These are phyloP conservation scores for Poecile montanus DNA, from an alignment of 2,797 vertebrate genomes.

Conservation along the genomic window DNA sequence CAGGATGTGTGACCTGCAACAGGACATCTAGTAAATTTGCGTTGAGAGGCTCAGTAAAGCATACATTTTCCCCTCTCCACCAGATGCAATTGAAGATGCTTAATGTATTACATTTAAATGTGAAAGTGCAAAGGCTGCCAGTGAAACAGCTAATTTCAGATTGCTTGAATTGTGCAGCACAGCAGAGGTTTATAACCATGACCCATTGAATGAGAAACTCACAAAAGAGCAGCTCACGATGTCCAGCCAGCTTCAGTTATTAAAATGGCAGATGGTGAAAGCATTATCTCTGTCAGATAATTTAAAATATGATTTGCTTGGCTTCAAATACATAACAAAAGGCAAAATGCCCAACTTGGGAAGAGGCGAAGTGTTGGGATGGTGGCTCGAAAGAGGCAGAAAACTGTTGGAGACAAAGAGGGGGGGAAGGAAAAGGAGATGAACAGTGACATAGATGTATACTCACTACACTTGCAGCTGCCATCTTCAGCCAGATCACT, in stretches of 20 bases:
- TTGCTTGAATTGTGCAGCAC: background rate
- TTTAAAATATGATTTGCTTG: background rate
- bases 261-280: background rate
- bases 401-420: background rate
- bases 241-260: background rate
- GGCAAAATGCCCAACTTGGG: background rate
- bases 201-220: background rate
- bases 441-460: background rate
- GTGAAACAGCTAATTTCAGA: fast-evolving
- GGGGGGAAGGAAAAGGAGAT: background rate
- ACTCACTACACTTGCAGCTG: constrained; percentile 3
- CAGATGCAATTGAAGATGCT: background rate
- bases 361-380: background rate
- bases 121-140: background rate
- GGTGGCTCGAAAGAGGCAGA: background rate
- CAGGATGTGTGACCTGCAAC: constrained; percentile 33
- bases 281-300: background rate
- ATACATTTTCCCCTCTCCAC: background rate
- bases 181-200: background rate
- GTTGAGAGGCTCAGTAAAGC: background rate
- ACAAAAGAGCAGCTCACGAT: background rate
- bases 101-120: background rate
- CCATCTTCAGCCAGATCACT: background rate
- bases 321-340: background rate
- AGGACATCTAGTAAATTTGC: background rate